A percentile compares a stretch with the other conserved stretches of the same genome.
Evolutionary conservation across 2,113 vertebrate genomes (phyloP).

Genomic region (Tympanuchus pallidicinctus): DNA sequence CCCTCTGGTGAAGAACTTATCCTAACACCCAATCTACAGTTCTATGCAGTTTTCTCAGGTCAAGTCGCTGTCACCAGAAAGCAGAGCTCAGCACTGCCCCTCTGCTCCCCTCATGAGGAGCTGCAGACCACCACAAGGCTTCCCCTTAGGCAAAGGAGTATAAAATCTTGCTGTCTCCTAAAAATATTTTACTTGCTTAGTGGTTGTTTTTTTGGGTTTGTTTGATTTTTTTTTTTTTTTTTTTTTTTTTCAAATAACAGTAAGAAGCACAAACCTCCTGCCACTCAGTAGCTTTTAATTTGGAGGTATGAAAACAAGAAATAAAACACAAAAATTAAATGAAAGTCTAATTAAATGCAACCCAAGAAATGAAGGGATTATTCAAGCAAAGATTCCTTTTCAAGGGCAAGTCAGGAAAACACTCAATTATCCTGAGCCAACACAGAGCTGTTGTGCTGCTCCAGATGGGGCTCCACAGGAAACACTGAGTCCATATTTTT

Average conservation of each 20-base stretch:
- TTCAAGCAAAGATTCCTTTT: neutral
- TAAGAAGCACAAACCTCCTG: neutral
- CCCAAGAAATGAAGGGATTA: neutral
- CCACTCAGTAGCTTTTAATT: neutral
- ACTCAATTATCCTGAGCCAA: neutral
- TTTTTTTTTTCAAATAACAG: neutral
- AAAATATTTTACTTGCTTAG: neutral
- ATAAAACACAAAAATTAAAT: neutral
- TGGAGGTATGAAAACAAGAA: neutral
- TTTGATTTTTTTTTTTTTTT: too few species aligned
- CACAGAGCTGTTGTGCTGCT: neutral
- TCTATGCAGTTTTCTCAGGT: too few species aligned
- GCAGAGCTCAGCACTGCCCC: too few species aligned
- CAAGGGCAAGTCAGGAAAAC: neutral
- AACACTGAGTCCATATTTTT: neutral
- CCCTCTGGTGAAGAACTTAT: too few species aligned
- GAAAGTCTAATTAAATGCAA: conserved; percentile 1
- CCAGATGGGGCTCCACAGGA: conserved; percentile 51
- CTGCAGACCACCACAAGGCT: too few species aligned
- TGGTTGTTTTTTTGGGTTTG: too few species aligned
- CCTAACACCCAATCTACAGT: too few species aligned
- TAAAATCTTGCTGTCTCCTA: neutral
- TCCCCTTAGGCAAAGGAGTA: too few species aligned
- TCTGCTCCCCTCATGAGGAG: too few species aligned
- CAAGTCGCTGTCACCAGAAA: too few species aligned